A percentile compares a stretch with the other conserved stretches of the same genome.
Evolutionary conservation across 2,888 invertebrate genomes (phyloP).

Genomic region (Dasysyrphus albostriatus): DNA sequence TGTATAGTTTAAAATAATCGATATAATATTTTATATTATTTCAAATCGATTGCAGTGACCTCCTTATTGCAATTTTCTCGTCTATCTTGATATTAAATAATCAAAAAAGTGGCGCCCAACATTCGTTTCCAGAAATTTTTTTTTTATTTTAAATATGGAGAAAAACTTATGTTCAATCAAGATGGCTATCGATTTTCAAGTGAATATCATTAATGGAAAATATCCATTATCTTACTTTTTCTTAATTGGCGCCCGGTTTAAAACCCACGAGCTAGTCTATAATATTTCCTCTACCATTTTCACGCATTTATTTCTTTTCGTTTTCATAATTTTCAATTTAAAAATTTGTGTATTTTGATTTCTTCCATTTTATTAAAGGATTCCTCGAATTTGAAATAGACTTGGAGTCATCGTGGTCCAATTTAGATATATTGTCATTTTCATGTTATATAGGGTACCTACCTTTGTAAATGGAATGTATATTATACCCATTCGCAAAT

Average conservation of each 20-base stretch:
- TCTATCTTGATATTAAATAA: no score
- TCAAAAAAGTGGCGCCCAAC: no score
- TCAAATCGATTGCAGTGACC: no score
- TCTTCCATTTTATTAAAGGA: not conserved
- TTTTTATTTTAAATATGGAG: no score
- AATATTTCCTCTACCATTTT: no score
- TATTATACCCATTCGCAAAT: not conserved
- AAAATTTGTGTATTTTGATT: not conserved
- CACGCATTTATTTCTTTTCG: not conserved
- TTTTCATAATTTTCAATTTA: not conserved
- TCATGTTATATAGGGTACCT: constrained; percentile 6
- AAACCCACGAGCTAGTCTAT: not conserved
- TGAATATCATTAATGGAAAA: no score
- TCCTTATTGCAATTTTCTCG: no score
- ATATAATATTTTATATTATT: no score
- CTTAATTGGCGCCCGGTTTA: not conserved
- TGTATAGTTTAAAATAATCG: no score
- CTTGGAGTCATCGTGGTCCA: constrained; percentile 38
- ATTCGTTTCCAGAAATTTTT: no score
- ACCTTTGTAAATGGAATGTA: not conserved
- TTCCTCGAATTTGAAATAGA: constrained; percentile 14
- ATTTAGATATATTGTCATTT: constrained; percentile 44
- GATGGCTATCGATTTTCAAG: no score
- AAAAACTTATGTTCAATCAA: no score
- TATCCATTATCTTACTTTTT: not conserved